Evolutionary conservation across 2,113 vertebrate genomes (phyloP), one percentile per base, ranked within the genome.

Genomic region (Misgurnus mizolepis): DNA sequence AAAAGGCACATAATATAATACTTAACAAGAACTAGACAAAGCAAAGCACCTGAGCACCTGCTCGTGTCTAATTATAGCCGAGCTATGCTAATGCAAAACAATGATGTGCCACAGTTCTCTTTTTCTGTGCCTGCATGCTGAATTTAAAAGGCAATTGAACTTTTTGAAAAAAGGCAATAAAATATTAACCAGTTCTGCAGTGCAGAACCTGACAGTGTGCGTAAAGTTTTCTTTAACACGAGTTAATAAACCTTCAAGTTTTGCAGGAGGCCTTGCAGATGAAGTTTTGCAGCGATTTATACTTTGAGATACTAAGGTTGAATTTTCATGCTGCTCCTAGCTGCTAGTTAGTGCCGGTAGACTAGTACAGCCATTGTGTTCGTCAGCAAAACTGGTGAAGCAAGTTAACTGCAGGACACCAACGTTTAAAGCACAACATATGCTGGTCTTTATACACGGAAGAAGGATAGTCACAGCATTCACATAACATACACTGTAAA

Each of bases 21-120:
- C 85, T 86, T 85, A 89, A 89, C 76, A 79, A 88, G 85, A 78
- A 84, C 56, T 80, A 87, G 80, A 90, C 83, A 88, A 90, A 86
- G 88, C 85, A 4, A 41, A 78, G 88, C 90, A 91, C 89, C 90
- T 90, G 76, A 79, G 88, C 90, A 91, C 89, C 90, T 90, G 88
- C 86, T 91, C 79, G 83, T 79, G 83, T 88, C 86, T 88, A 88
- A 91, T 89, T 90, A 88, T 87, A 81, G 60, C 53, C 69, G 84
- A 72, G 78, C 79, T 86, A 86, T 78, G 85, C 64, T 83, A 64
- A 75, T 80, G 72, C 78, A 67, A 75, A 84, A 80, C 85, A 87
- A 85, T 80, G 71, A 79, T 83, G 76, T 66, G 85, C 81, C 67
- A 73, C 78, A 56, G 47, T 55, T 49, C 70, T 78, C 72, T 61